phyloP scores from a whole-genome alignment of 2,888 invertebrate genomes.

The Sminthurinus aureus region DNA sequence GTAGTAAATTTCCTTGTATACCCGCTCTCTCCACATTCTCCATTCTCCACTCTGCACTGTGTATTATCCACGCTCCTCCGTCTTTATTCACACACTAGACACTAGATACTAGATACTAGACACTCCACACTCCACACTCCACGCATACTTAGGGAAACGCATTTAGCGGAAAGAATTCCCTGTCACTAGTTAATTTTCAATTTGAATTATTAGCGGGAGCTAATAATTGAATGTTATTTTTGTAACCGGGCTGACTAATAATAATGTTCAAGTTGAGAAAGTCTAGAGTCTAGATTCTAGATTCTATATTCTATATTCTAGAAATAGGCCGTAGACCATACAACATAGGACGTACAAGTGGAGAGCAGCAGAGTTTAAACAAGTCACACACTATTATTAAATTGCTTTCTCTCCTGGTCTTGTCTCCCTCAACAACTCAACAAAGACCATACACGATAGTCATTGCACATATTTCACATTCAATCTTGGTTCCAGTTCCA shows the following conservation, averaged over 20 bases:
- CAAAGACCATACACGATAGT: not conserved
- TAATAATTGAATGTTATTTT: constrained; percentile 25
- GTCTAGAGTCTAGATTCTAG: not conserved
- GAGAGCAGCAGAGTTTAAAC: not conserved
- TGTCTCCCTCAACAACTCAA: not conserved
- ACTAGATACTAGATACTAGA: too few relatives aligned
- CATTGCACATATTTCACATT: constrained; percentile 32
- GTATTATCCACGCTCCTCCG: too few relatives aligned
- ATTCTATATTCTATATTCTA: not conserved
- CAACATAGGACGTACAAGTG: too few relatives aligned
- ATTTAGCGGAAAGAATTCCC: not conserved
- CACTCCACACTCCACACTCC: too few relatives aligned
- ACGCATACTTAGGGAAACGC: too few relatives aligned
- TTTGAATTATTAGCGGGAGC: constrained; percentile 23
- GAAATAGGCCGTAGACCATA: too few relatives aligned
- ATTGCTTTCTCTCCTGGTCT: not conserved
- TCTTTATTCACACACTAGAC: too few relatives aligned
- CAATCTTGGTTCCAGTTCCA: constrained; percentile 13
- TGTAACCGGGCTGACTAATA: not conserved
- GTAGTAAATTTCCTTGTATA: too few relatives aligned
- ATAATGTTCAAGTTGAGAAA: not conserved
- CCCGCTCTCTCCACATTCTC: too few relatives aligned
- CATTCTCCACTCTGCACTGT: too few relatives aligned
- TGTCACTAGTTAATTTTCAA: constrained; percentile 13
- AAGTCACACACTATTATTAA: constrained; percentile 10